Evolutionary conservation across 2,797 vertebrate genomes (phyloP).

Genomic region (Acrossocheilus wenchowensis): DNA sequence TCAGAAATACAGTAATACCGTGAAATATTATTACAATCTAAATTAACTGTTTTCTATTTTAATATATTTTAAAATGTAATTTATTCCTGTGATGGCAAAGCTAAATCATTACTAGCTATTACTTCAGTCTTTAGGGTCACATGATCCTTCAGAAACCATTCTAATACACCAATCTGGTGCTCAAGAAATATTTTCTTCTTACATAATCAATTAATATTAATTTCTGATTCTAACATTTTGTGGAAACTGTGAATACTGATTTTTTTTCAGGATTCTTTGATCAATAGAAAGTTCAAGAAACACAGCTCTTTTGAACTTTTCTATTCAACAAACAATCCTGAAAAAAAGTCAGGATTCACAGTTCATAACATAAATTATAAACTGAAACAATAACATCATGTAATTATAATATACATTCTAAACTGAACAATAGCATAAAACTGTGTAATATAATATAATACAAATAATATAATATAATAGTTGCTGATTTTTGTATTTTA

Average conservation of each 20-base stretch:
- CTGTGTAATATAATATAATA: too few species aligned
- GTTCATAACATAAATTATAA: background rate
- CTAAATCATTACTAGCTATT: background rate
- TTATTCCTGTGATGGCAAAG: background rate
- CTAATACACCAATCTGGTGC: background rate
- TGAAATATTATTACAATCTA: background rate
- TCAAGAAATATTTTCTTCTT: background rate
- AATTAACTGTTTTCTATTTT: background rate
- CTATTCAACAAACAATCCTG: background rate
- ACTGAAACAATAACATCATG: background rate
- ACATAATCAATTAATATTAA: background rate
- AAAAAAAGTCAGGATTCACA: background rate
- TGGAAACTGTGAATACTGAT: background rate
- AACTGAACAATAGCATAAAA: background rate
- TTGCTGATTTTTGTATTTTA: background rate
- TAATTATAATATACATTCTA: background rate
- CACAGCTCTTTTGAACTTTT: background rate
- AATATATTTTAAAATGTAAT: background rate
- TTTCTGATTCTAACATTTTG: background rate
- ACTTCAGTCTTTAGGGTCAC: background rate
- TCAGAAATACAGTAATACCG: background rate
- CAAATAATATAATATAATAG: background rate
- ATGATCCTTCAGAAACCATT: background rate
- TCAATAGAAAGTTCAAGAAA: background rate
- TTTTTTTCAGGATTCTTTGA: background rate